Evolutionary conservation across 1,140 invertebrate genomes (phyloP), one percentile per base, ranked within the genome.

Genomic region (Ladona fulva): DNA sequence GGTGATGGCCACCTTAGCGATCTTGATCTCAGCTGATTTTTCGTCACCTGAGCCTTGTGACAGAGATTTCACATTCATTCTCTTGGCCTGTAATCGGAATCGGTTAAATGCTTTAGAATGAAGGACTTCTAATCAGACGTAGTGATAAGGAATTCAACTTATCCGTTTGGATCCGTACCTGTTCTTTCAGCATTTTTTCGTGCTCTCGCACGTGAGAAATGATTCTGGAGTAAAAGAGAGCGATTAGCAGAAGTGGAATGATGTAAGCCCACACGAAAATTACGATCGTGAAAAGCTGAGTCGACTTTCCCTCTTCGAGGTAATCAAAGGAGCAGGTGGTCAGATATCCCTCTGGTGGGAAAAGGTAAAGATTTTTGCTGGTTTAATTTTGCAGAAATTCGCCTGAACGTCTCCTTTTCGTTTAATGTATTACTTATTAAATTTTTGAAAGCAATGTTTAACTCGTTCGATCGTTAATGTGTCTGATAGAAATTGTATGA

Each of bases 31-130:
- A 5, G 91, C 88, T 78, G 90, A 91, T 77, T 89, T 87, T 75
- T 87, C 84, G 0, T 89, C 88, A 73, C 83, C 80, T 74, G 89
- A 88, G 75, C 90, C 91, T 80, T 92, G 89, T 83, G 90, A 87
- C 6, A 94, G 82, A 0, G 91, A 92, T 81, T 93, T 92, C 0
- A 94, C 90, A 80, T 94, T 94, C 92, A 94, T 94, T 82, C 92
- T 93, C 84, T 92, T 92, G 0, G 92, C 92, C 87, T 93, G 80
- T 14, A 78, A 78, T 73, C 79, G 78, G 37, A 59, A 37, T 75
- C 76, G 42, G 25, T 78, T 25, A 10, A 37, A 3, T 14, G 25
- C 25, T 8, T 25, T 16, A 76, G 25, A 42, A 75, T 75, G 7
- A 25, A 77, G 52, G 29, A 14, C 19, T 11, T 19, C 14, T 24